Evolutionary conservation across 2,888 invertebrate species (phyloP).

Genomic region (Drosophila pullipes): DNA sequence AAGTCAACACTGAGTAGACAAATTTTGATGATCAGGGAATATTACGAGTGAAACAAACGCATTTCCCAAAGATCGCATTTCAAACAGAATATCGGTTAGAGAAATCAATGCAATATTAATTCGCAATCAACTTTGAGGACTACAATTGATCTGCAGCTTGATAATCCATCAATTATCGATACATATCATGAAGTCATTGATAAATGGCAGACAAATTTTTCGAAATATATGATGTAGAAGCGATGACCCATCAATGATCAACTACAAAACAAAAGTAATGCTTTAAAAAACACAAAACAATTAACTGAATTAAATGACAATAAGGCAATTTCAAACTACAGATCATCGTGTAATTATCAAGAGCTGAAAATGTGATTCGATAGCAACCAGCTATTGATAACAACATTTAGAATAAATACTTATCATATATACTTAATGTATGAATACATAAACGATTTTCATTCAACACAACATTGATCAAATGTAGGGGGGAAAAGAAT

Average conservation of each 20-base stretch:
- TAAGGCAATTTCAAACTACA: not conserved
- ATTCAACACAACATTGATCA: slow-evolving; percentile 34
- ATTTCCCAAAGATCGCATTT: not conserved
- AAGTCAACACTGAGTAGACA: slow-evolving; percentile 29
- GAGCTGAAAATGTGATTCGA: not conserved
- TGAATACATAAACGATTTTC: slow-evolving; percentile 20
- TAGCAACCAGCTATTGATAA: not conserved
- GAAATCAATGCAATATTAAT: not conserved
- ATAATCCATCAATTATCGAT: not conserved
- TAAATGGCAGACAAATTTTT: too few relatives aligned
- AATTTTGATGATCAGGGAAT: slow-evolving; percentile 12
- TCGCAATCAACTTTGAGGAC: too few relatives aligned
- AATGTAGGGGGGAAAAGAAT: too few relatives aligned
- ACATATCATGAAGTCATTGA: not conserved
- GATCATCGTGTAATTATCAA: not conserved
- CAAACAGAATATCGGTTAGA: not conserved
- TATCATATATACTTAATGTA: slow-evolving; percentile 4
- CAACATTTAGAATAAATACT: not conserved
- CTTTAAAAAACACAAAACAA: not conserved
- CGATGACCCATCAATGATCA: not conserved
- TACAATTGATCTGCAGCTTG: not conserved
- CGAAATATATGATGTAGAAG: too few relatives aligned
- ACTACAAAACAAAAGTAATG: not conserved
- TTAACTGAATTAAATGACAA: not conserved
- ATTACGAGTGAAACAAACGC: not conserved